Base-by-base conservation (phyloP, 2,888 invertebrate genomes). In the Chaetogeoica ovagalla region DNA sequence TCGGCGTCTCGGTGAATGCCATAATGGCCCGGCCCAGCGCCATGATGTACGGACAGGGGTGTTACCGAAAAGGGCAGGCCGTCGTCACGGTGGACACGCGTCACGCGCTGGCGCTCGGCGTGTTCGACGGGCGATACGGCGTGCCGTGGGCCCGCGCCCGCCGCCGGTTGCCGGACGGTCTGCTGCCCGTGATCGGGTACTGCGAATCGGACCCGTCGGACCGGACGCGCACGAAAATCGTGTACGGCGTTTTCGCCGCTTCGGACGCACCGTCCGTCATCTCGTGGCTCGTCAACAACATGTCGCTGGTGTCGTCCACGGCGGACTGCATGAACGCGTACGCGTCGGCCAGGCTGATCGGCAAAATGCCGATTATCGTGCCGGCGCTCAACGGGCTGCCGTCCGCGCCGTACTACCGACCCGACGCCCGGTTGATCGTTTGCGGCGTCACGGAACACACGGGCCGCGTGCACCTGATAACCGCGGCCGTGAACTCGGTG, bases 401-500 rank as follows among this genome's bases (percentile, higher is more conserved):
- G 39, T 39, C 21, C 43, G 75, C 75, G 21, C 68, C 75, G 13
- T 59, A 68, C 30, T 11, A 15, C 4, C 39, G 57, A 1, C 13
- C 21, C 3, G 59, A 68, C 43, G 57, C 75, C 13, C 21, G 68
- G 6, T 9, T 21, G 0, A 21, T 68, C 21, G n/a, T 76, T 30
- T 68, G 68, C 30, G 75, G 75, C 75, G 19, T 76, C 19, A n/a
- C 59, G 5, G 55, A 5, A 3, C 0, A 1, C 19, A 68, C 23
- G 23, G 37, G 19, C 7, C 39, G 13, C 17, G 30, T 11, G 4
- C 65, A 76, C 43, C 3, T 76, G 57, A n/a, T 57, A 19, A 13
- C 19, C 4, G 75, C 75, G 1, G 68, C 75, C 59, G 59, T 76
- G n/a, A 68, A 76, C 23, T 21, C 59, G 8, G 11, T 76, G 30